A percentile compares a stretch with the other conserved stretches of the same genome.
Conservation (phyloP, 2,113 vertebrate species). For the Trematocara unimaculatum region DNA sequence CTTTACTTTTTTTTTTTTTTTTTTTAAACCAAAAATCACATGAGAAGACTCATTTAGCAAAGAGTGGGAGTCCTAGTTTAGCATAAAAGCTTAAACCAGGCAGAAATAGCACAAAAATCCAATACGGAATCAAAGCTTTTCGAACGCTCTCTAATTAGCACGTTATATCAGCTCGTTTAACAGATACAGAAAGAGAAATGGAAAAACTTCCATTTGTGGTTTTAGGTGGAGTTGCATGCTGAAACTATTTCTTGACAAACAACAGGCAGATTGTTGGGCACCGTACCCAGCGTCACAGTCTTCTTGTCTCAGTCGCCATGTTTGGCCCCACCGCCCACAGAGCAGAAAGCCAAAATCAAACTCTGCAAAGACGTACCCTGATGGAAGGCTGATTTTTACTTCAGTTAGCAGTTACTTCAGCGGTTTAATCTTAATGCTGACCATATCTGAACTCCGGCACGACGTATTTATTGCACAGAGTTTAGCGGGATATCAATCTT, state of each 20-base stretch:
- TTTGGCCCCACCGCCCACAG: not conserved
- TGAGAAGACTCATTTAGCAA: not conserved
- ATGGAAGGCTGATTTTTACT: not conserved
- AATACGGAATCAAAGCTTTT: not conserved
- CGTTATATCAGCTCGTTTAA: not conserved
- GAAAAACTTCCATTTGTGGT: not conserved
- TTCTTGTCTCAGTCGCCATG: not conserved
- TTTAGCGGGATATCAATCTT: not conserved
- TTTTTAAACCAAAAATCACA: not conserved
- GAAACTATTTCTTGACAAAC: not conserved
- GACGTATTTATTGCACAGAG: not conserved
- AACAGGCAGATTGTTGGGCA: not conserved
- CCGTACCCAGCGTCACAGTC: not conserved
- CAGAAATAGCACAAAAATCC: not conserved
- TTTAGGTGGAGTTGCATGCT: not conserved
- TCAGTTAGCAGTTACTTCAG: not conserved
- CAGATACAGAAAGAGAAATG: not conserved
- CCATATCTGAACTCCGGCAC: not conserved
- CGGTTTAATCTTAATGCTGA: not conserved
- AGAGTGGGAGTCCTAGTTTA: not conserved
- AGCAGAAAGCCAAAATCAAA: rapidly evolving
- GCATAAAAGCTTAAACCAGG: not conserved
- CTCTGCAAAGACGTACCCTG: not conserved
- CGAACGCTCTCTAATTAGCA: not conserved
- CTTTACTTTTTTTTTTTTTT: not conserved